phyloP scores from a whole-genome alignment of 2,797 vertebrate species.

The Phalanger gymnotis region DNA sequence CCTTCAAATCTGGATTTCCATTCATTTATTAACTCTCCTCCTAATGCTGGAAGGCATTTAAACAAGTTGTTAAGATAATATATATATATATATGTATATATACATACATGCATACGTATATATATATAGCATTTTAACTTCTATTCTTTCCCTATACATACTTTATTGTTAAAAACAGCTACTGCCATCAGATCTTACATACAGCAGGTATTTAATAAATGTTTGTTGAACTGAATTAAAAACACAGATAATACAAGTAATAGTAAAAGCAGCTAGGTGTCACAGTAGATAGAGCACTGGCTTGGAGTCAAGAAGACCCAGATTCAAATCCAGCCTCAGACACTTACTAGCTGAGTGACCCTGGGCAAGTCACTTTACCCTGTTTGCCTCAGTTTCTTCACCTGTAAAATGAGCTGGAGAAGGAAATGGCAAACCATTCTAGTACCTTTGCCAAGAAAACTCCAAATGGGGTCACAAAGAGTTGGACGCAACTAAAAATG shows the following conservation, averaged over 20 bases:
- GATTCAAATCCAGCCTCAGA: background rate
- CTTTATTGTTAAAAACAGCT: background rate
- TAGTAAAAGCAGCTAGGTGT: background rate
- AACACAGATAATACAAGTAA: background rate
- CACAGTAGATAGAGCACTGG: background rate
- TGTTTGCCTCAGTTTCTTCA: background rate
- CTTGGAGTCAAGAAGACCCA: background rate
- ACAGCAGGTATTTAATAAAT: background rate
- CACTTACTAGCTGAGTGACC: background rate
- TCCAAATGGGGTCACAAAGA: background rate
- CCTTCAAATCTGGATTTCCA: conserved; percentile 48
- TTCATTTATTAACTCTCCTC: conserved; percentile 45
- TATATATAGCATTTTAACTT: too few relatives aligned
- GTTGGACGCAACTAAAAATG: background rate
- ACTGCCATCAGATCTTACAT: background rate
- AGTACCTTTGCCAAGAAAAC: background rate
- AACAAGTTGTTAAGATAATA: background rate
- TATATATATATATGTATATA: background rate
- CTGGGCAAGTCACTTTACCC: background rate
- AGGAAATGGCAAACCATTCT: background rate
- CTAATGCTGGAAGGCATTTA: conserved; percentile 24
- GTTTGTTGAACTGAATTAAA: background rate
- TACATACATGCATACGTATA: too few relatives aligned
- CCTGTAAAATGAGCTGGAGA: background rate
- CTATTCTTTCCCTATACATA: background rate